Base-by-base conservation (phyloP, 2,797 vertebrate genomes). In the Hylomyscus alleni region DNA sequence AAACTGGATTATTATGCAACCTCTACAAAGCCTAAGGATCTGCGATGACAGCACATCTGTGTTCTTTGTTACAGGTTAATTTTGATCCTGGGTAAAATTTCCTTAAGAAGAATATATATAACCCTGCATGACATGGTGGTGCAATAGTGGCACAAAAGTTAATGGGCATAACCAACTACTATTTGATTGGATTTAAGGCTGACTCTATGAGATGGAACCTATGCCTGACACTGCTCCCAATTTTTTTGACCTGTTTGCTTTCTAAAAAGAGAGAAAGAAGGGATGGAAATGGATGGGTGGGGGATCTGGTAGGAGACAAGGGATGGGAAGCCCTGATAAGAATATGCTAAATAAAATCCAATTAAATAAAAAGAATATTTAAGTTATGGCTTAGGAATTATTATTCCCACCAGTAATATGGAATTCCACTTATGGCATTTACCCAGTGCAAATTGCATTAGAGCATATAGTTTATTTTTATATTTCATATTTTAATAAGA, bases 51-150 rank as follows among this genome's bases (percentile, higher is more conserved):
- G 40, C 40, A n/a, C 24, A 37, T 34, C 3, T 67, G 40, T 67
- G 7, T 40, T 56, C 9, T 89, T 91, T 90, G 62, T 82, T 91
- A 89, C 50, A 90, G 89, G 9, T 75, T 92, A 91, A 50, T 60
- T 22, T 0, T 40, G 17, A 83, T 67, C 3, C 14, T 37, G 76
- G 6, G 29, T 72, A 78, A 58, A 89, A 89, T 54, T 88, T 62
- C 29, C 37, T 95, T 72, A 80, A 92, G 31, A 24, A 10, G 52
- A 24, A 7, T 87, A n/a, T 24, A 85, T 69, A 69, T 17, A n/a
- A 7, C 4, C n/a, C 47, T 52, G 47, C 19, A 67, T 31, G 29
- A 34, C 44, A 67, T 22, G 0, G 29, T 65, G 9, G 6, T 22
- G 5, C 37, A 44, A 1, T 34, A 65, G 40, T 50, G 29, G 31